Conservation (phyloP, 30 jellyfish, hydroid and myxozoan genomes). For the Mastigias papua region DNA sequence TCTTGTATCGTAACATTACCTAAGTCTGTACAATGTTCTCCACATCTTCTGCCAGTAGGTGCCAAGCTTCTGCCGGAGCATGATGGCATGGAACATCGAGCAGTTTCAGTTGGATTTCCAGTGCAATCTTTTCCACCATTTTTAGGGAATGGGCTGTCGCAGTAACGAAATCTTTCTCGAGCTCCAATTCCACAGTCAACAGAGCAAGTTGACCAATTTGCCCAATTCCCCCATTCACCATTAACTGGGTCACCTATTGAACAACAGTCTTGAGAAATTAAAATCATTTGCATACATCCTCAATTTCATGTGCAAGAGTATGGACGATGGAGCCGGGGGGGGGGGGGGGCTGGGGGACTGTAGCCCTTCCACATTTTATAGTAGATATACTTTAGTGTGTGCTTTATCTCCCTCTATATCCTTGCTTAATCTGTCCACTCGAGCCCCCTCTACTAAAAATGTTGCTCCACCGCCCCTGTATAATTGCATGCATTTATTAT, state of each 20-base stretch:
- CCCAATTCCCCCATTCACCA: constrained; percentile 62
- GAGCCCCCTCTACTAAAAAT: too few species aligned
- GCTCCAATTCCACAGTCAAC: constrained; percentile 61
- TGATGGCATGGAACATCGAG: constrained; percentile 8
- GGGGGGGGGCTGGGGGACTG: too few species aligned
- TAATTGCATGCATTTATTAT: too few species aligned
- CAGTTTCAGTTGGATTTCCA: constrained; percentile 4
- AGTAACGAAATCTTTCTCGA: constrained; percentile 54
- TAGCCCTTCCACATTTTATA: too few species aligned
- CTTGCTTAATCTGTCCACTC: too few species aligned
- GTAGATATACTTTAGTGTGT: too few species aligned
- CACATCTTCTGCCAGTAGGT: constrained; percentile 38
- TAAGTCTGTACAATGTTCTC: neutral
- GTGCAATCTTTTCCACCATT: constrained; percentile 59
- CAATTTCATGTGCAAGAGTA: too few species aligned
- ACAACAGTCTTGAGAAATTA: neutral
- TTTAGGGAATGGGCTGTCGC: constrained; percentile 66
- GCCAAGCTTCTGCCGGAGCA: constrained; percentile 59
- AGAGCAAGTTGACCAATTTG: constrained; percentile 46
- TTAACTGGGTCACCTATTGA: constrained; percentile 45
- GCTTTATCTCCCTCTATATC: too few species aligned
- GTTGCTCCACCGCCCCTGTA: too few species aligned
- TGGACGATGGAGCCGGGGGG: too few species aligned
- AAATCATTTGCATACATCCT: too few species aligned
- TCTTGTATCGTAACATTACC: constrained; percentile 34